Conservation (phyloP, 2,797 vertebrate genomes). For the Lemur catta region DNA sequence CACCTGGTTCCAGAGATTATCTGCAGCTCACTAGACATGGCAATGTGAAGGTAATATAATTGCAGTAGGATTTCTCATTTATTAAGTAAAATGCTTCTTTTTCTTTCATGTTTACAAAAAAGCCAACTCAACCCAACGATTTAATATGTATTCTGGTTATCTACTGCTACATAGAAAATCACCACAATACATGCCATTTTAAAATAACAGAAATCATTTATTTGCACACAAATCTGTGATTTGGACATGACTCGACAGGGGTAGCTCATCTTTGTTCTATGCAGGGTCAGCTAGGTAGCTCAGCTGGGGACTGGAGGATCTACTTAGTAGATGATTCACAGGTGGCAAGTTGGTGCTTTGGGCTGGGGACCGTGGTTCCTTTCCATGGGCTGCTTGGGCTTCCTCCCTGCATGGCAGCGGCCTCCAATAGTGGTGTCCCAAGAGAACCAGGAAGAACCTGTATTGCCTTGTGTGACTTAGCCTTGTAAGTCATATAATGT, state of each 20-base stretch:
- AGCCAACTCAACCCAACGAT: background rate
- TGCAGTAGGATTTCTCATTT: background rate
- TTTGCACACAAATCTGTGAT: background rate
- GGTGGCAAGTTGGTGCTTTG: background rate
- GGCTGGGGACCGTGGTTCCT: background rate
- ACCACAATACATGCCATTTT: background rate
- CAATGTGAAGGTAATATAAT: conserved; percentile 79
- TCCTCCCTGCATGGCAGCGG: background rate
- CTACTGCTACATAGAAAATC: background rate
- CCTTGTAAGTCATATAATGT: background rate
- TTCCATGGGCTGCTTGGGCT: background rate
- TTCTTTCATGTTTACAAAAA: background rate
- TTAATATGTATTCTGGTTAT: background rate
- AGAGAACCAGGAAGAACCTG: background rate
- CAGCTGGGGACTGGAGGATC: background rate
- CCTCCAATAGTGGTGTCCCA: background rate
- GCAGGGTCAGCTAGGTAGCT: background rate
- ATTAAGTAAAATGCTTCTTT: conserved; percentile 33
- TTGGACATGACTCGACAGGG: background rate
- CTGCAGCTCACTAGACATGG: conserved; percentile 82
- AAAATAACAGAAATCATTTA: background rate
- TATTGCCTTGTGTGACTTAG: background rate
- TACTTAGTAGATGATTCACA: background rate
- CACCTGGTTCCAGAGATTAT: conserved; percentile 85
- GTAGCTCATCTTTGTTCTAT: background rate